Base-by-base conservation (phyloP, 2,113 vertebrate species). In the Narcine bancroftii region DNA sequence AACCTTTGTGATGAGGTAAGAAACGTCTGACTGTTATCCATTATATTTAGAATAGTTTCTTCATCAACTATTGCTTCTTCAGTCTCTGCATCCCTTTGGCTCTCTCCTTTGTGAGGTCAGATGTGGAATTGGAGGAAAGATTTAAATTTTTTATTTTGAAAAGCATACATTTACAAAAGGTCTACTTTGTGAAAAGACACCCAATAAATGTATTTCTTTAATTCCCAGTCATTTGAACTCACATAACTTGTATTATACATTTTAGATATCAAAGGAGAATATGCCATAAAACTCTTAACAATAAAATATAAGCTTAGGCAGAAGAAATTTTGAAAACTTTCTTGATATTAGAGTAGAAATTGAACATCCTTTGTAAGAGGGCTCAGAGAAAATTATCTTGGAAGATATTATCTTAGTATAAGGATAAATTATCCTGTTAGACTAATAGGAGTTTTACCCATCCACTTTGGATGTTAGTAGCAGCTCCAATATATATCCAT, bases 11-110 rank as follows among this genome's bases (percentile, higher is more conserved):
- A 97, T 92, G 95, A 95, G 19, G 96, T 96, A 66, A 97, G 96
- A 95, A 99, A 99, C 92, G 96, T 97, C 94, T 99, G 98, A 95
- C 98, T 99, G 89, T 93, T 98, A 95, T 99, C 98, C 95, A 99
- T 96, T 93, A 99, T 96, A 93, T 96, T 98, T 95, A 99, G 95
- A 95, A 99, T 99, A 93, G 98, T 98, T 95, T 98, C 97, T 95
- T 99, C 98, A 93, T 99, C 97, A 94, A 99, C 97, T 92, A 99
- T 93, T 19, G 97, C 97, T 94, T 98, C 97, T 75, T 97, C 97
- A 79, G 10, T 95, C 94, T 93, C 96, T 94, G 92, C 92, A 79
- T 94, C 92, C 92, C 95, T 92, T 33, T 92, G 2, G 60, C 65
- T 69, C 89, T 77, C 93, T 94, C 97, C 98, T 97, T 17, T 63